A percentile compares a stretch with the other conserved stretches of the same genome.
Conservation (phyloP, 2,113 vertebrate species). For the Jacana jacana region DNA sequence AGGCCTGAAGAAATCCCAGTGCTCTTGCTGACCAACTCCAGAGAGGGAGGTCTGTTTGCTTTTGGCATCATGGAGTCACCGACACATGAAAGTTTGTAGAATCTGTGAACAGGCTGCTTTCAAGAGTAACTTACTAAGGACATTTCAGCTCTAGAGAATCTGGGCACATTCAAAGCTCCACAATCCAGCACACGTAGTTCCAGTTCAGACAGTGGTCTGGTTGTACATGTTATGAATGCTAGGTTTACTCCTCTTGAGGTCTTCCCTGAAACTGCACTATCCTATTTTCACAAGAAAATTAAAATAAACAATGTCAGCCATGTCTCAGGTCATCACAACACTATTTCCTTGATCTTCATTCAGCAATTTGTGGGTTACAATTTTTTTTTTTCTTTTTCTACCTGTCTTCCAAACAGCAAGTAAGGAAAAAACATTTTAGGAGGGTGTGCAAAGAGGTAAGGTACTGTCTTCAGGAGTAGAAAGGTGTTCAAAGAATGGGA, state of each 20-base stretch:
- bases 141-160: not conserved
- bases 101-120: not conserved
- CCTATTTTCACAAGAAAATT: not conserved
- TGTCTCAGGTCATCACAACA: not conserved
- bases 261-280: not conserved
- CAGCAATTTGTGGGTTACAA: not conserved
- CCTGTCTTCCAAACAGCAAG: not conserved
- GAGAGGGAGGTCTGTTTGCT: not conserved
- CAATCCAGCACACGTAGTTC: not conserved
- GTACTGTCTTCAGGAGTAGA: too few relatives aligned
- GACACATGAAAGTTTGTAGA: not conserved
- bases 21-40: not conserved
- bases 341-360: not conserved
- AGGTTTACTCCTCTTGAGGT: not conserved
- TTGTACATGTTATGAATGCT: not conserved
- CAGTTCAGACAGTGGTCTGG: not conserved
- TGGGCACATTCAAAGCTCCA: not conserved
- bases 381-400: not conserved
- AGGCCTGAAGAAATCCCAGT: not conserved
- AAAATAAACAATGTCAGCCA: not conserved
- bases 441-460: not conserved
- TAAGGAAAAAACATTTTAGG: not conserved
- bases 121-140: not conserved
- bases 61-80: not conserved
- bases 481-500: not conserved